Evolutionary conservation across 2,888 invertebrate genomes (phyloP), one percentile per base, ranked within the genome.

Genomic region (Pollenia amentaria): DNA sequence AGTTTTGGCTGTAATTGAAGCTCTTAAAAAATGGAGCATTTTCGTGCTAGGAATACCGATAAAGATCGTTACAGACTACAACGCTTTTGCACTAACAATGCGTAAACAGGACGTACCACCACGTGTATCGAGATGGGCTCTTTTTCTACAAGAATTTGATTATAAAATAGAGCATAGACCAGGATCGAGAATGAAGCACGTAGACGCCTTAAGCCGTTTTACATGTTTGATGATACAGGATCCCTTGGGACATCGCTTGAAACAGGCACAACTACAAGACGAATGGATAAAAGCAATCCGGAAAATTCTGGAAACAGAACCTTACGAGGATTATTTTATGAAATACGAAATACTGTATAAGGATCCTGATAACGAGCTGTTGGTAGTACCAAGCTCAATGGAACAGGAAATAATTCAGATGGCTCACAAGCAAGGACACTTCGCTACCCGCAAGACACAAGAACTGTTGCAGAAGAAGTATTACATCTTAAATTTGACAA

Each of bases 161-260:
- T 85, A 81, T 42, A 11, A 48, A 14, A 81, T 88, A 14, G 85
- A 87, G 48, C 87, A 89, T 16, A 67, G 85, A n/a, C 46, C 76
- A 1, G 80, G 82, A 1, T 29, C 62, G 12, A 67, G 64, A 16
- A 88, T 88, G 88, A 73, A 46, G 44, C 85, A 84, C 29, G 87
- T 87, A 0, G 87, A 88, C 21, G 84, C 87, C 3, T 60, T 88
- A 29, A 88, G 88, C 12, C n/a, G 51, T 51, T 51, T 87, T 8
- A 67, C 60, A 11, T 85, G 69, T 12, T 14, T 60, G 42, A 9
- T 72, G 46, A 46, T 84, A 1, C 64, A 70, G 16, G 70, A 53
- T 40, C 9, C 53, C 2, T 38, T 72, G 21, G 40, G 14, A 12
- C 72, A 78, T 40, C 18, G 84, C 46, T 21, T 87, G 10, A 80